Evolutionary conservation across 2,888 invertebrate genomes (phyloP).

Genomic region (Odontocerum albicorne): DNA sequence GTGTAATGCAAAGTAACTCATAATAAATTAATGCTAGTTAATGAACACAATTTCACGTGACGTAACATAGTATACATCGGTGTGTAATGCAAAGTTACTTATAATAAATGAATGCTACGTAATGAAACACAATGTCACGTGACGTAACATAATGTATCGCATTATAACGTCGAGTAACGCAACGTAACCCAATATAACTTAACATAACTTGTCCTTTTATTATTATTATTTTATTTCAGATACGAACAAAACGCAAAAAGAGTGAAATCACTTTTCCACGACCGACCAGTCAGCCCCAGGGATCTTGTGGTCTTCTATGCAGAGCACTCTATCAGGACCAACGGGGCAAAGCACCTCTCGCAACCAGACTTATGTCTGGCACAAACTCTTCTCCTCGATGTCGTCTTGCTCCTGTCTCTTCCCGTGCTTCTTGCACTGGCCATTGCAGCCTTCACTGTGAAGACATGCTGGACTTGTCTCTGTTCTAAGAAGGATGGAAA

Average conservation of each 20-base stretch:
- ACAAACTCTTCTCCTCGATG: slow-evolving; percentile 13
- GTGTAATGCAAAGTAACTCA: too few relatives aligned
- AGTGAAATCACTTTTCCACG: slow-evolving; percentile 13
- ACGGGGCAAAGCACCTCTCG: slow-evolving; percentile 16
- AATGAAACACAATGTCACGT: too few relatives aligned
- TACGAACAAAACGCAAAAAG: slow-evolving; percentile 12
- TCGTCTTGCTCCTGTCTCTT: slow-evolving; percentile 5
- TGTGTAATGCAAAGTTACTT: too few relatives aligned
- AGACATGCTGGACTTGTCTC: background rate
- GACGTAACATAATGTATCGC: too few relatives aligned
- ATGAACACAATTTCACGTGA: too few relatives aligned
- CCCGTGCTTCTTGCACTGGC: background rate
- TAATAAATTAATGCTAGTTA: too few relatives aligned
- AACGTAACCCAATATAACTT: too few relatives aligned
- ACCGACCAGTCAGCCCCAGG: slow-evolving; percentile 15
- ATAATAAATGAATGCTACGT: too few relatives aligned
- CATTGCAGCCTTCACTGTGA: background rate
- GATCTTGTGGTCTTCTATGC: slow-evolving; percentile 14
- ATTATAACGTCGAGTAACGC: too few relatives aligned
- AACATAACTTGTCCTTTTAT: too few relatives aligned
- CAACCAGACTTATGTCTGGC: background rate
- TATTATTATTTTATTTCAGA: slow-evolving; percentile 14
- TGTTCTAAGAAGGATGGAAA: background rate
- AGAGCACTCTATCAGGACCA: slow-evolving; percentile 23
- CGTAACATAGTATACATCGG: too few relatives aligned